phyloP scores from a whole-genome alignment of 2,113 vertebrate species.

The Pelobates fuscus region DNA sequence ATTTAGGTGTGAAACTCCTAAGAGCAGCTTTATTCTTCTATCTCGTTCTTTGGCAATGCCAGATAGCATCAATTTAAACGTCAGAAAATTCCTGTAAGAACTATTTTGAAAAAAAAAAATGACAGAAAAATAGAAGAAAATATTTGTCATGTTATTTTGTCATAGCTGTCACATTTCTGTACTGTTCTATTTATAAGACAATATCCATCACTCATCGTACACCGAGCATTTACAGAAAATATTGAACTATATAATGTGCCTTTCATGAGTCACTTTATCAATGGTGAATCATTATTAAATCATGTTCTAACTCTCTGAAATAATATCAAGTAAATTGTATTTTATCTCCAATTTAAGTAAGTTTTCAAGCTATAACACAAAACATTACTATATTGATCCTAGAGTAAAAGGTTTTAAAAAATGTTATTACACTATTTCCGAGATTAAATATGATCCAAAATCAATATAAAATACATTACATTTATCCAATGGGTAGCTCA shows the following conservation, averaged over 20 bases:
- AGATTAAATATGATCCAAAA: conserved; percentile 10
- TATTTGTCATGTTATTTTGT: conserved; percentile 45
- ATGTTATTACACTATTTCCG: neutral
- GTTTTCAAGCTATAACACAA: conserved; percentile 24
- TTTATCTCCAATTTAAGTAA: conserved; percentile 36
- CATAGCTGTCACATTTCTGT: conserved; percentile 26
- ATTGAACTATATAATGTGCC: conserved; percentile 5
- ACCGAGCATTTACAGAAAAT: conserved; percentile 11
- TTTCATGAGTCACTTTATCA: conserved; percentile 6
- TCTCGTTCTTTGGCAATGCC: conserved; percentile 1
- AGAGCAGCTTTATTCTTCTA: neutral
- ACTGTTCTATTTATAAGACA: conserved; percentile 14
- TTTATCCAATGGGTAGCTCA: conserved; percentile 9
- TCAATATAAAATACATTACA: conserved; percentile 21
- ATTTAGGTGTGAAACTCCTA: conserved; percentile 37
- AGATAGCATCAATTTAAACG: conserved; percentile 32
- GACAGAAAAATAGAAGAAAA: conserved; percentile 30
- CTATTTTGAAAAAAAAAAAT: conserved; percentile 6
- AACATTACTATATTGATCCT: conserved; percentile 32
- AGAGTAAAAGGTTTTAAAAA: neutral
- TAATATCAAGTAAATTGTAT: conserved; percentile 16
- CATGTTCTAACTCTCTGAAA: neutral
- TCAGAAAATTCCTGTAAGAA: conserved; percentile 23
- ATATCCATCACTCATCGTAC: conserved; percentile 19
- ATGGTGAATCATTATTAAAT: conserved; percentile 39